Percentiles rank a stretch among this genome's conserved stretches.
These are phyloP conservation scores for Oppia nitens DNA, from an alignment of 1,140 invertebrate genomes.

Conservation along the genomic window DNA sequence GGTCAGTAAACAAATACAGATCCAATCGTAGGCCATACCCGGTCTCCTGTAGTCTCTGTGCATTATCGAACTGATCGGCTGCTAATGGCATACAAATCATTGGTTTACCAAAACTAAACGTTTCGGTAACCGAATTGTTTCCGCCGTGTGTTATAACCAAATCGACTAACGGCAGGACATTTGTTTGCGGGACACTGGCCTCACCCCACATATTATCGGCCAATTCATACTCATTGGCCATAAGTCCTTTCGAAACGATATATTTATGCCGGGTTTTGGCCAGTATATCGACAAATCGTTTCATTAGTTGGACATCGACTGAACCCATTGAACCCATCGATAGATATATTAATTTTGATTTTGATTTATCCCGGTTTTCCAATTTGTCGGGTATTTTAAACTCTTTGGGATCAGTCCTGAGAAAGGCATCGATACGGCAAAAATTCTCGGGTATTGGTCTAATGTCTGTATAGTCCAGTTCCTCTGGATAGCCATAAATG, in stretches of 20 bases:
- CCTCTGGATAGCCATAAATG: no score
- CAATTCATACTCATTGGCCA: conserved; percentile 9
- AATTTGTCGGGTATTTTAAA: conserved; percentile 4
- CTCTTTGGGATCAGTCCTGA: not conserved
- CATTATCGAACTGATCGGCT: conserved; percentile 1
- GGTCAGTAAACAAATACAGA: no score
- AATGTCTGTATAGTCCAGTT: conserved; percentile 8
- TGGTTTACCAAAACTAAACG: not conserved
- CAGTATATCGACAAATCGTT: conserved; percentile 1
- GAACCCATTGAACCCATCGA: no score
- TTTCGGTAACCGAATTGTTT: no score
- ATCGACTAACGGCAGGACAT: no score
- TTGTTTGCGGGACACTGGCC: no score
- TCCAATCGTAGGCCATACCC: no score
- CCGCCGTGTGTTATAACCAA: no score
- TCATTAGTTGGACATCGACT: conserved; percentile 13
- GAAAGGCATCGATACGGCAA: not conserved
- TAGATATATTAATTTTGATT: conserved; percentile 19
- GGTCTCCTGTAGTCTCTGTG: conserved; percentile 4
- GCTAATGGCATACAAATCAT: no score
- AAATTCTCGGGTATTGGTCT: not conserved
- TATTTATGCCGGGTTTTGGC: conserved; percentile 2
- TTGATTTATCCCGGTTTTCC: not conserved
- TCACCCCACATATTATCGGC: no score
- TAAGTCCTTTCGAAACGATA: conserved; percentile 11